Percentiles rank a stretch among this genome's conserved stretches.
Evolutionary conservation across 2,113 vertebrate species (phyloP).

Genomic region (Calidris pygmaea): DNA sequence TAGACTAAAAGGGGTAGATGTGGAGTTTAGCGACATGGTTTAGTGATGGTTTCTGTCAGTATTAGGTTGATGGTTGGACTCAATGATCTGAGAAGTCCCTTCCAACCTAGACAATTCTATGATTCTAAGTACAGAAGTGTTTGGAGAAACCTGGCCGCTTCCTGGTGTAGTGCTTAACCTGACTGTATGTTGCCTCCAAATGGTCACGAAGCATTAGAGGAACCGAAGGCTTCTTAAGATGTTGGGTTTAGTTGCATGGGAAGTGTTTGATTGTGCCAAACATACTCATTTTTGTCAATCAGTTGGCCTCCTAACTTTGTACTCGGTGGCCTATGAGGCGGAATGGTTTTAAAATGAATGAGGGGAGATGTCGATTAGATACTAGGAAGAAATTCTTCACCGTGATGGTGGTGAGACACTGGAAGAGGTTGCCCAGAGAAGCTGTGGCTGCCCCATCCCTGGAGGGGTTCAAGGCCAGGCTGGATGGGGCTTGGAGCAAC

Average conservation of each 20-base stretch:
- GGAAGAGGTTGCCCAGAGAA: too few relatives aligned
- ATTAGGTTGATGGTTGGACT: neutral
- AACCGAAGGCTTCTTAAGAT: neutral
- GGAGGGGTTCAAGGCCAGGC: too few relatives aligned
- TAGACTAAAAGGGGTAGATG: neutral
- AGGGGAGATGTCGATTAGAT: too few relatives aligned
- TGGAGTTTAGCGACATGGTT: neutral
- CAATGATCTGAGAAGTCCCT: neutral
- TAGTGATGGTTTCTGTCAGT: neutral
- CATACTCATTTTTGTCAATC: neutral
- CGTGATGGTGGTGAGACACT: too few relatives aligned
- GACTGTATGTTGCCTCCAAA: neutral
- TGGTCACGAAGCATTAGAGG: neutral
- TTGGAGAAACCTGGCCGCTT: fast-evolving
- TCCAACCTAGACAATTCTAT: neutral
- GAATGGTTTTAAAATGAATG: too few relatives aligned
- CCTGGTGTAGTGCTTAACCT: too few relatives aligned
- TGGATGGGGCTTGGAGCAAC: too few relatives aligned
- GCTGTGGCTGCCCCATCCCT: too few relatives aligned
- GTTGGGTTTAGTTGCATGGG: fast-evolving
- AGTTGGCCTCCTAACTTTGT: neutral
- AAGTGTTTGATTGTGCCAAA: fast-evolving
- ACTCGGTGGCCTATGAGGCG: neutral
- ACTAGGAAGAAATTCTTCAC: too few relatives aligned
- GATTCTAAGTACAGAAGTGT: neutral